phyloP scores from a whole-genome alignment of 2,797 vertebrate genomes.

The Falco rusticolus region DNA sequence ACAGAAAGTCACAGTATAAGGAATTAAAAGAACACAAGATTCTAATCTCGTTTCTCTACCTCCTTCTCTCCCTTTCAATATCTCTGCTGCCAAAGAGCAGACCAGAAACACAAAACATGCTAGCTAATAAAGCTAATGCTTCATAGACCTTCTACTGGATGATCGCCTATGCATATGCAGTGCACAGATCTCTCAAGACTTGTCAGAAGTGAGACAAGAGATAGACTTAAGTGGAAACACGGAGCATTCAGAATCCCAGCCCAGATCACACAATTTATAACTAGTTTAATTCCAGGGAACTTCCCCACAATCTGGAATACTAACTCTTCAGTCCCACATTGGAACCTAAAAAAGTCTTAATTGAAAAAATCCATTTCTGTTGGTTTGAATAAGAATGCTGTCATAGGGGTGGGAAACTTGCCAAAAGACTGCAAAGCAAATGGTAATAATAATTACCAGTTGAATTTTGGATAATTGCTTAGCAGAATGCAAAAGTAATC shows the following conservation, averaged over 20 bases:
- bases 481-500: constrained; percentile 6
- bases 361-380: constrained; percentile 43
- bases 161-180: not conserved
- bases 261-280: not conserved
- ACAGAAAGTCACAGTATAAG: not conserved
- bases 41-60: not conserved
- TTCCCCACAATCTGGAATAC: not conserved
- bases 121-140: not conserved
- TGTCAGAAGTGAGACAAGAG: not conserved
- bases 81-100: not conserved
- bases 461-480: constrained; percentile 44
- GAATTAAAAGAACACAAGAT: not conserved
- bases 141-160: not conserved
- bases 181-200: not conserved
- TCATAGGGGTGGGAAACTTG: constrained; percentile 17
- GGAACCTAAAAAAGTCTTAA: constrained; percentile 15
- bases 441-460: constrained; percentile 29
- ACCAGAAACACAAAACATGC: not conserved
- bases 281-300: not conserved
- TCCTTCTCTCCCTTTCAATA: not conserved
- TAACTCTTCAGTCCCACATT: not conserved
- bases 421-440: constrained; percentile 49
- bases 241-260: not conserved
- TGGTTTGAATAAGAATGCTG: constrained; percentile 32
- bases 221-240: not conserved